These are phyloP conservation scores for Glaucidium brasilianum DNA, from an alignment of 2,113 vertebrate genomes.

Conservation along the genomic window DNA sequence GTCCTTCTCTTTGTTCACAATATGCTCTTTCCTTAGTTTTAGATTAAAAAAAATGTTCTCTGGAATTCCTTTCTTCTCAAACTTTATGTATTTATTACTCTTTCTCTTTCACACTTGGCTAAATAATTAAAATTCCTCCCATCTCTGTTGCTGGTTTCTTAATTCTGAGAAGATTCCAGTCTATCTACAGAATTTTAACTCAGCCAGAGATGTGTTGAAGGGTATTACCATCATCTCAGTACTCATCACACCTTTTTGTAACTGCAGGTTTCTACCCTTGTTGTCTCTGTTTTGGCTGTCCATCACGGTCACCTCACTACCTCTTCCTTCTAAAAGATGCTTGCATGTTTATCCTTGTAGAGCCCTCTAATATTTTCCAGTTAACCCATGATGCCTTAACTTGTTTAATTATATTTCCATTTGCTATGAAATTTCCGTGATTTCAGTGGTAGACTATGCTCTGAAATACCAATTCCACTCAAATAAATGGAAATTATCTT, in stretches of 20 bases:
- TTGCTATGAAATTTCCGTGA: background rate
- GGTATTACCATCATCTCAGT: background rate
- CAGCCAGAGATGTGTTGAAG: background rate
- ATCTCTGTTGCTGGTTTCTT: background rate
- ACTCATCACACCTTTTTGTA: background rate
- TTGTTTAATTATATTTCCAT: background rate
- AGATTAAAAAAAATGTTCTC: background rate
- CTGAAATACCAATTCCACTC: background rate
- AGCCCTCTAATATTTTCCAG: background rate
- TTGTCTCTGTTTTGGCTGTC: background rate
- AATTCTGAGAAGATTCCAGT: background rate
- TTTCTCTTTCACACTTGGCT: background rate
- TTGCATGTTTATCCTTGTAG: background rate
- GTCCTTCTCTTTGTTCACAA: background rate
- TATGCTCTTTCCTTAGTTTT: background rate
- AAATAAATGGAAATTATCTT: background rate
- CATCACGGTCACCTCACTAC: background rate
- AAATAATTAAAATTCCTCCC: background rate
- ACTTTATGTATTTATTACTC: background rate
- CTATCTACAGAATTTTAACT: background rate
- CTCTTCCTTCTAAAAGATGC: background rate
- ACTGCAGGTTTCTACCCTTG: background rate
- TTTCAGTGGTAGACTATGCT: background rate
- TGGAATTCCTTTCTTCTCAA: background rate
- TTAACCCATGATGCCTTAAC: background rate